These are phyloP conservation scores for Drosophila nr. perissopoda DNA, from an alignment of 2,888 invertebrate genomes.

Conservation along the genomic window DNA sequence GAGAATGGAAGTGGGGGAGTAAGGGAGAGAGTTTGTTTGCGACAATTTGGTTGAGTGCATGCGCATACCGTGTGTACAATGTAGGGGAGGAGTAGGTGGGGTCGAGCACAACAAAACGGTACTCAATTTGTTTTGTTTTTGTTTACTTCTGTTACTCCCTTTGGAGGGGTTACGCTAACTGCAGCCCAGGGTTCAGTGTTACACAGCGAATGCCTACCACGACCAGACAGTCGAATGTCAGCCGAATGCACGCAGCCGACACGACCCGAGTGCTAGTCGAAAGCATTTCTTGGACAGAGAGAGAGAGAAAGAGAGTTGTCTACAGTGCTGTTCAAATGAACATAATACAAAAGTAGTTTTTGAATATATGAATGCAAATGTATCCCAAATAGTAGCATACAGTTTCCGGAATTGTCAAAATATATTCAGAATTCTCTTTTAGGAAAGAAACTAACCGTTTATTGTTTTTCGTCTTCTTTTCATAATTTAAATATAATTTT, in stretches of 20 bases:
- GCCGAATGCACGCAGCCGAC: conserved; percentile 33
- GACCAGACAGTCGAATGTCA: conserved; percentile 18
- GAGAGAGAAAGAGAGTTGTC: neutral
- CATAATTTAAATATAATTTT: neutral
- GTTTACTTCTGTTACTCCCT: neutral
- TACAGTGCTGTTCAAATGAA: conserved; percentile 7
- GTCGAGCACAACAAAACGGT: conserved; percentile 22
- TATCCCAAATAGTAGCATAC: neutral
- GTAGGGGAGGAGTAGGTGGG: neutral
- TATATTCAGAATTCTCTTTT: neutral
- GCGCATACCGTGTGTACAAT: conserved; percentile 18
- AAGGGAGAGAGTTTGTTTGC: conserved; percentile 4
- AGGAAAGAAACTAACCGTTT: neutral
- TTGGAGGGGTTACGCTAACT: conserved; percentile 13
- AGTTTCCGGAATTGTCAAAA: neutral
- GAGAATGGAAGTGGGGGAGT: conserved; percentile 2
- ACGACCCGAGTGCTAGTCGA: conserved; percentile 8
- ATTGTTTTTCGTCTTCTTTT: neutral
- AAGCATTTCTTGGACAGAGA: neutral
- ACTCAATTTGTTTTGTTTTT: conserved; percentile 10
- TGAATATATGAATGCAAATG: neutral
- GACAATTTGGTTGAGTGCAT: conserved; percentile 31
- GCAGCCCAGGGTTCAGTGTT: conserved; percentile 6
- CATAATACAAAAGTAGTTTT: neutral
- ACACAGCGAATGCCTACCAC: conserved; percentile 3